Evolutionary conservation across 64 coral and sea anemone species (phyloP).

Genomic region (Cladopsammia gracilis): DNA sequence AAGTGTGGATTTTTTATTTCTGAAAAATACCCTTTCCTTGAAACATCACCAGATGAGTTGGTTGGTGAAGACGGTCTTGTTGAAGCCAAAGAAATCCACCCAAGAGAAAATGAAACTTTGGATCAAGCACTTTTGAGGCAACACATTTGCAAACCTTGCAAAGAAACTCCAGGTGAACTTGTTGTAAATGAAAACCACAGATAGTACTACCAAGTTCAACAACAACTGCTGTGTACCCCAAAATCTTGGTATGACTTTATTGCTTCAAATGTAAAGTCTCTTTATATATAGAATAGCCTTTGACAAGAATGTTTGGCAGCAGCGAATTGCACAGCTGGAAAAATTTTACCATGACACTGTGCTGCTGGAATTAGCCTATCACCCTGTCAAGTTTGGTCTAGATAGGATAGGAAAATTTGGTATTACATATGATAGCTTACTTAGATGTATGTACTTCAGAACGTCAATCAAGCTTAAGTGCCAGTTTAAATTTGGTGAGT

Average conservation of each 20-base stretch:
- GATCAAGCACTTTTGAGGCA: constrained; percentile 65
- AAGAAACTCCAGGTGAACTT: constrained; percentile 47
- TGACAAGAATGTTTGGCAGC: constrained; percentile 39
- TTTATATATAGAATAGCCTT: constrained; percentile 45
- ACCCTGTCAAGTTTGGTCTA: constrained; percentile 29
- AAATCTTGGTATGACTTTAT: constrained; percentile 75
- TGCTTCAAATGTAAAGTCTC: constrained; percentile 56
- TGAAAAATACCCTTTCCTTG: too few relatives aligned
- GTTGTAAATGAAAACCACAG: constrained; percentile 52
- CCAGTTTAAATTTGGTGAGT: too few relatives aligned
- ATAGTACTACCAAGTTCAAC: constrained; percentile 73
- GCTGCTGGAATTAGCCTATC: constrained; percentile 60
- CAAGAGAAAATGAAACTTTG: constrained; percentile 68
- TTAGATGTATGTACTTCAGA: neutral
- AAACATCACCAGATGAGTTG: constrained; percentile 78
- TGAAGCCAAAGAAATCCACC: constrained; percentile 69
- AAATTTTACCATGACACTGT: constrained; percentile 49
- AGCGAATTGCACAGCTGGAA: constrained; percentile 17
- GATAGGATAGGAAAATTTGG: constrained; percentile 57
- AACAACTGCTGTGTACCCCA: constrained; percentile 62
- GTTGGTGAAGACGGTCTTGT: constrained; percentile 57
- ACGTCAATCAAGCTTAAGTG: neutral
- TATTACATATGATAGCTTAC: constrained; percentile 45
- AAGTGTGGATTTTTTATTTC: too few relatives aligned
- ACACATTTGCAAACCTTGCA: constrained; percentile 35